These are phyloP conservation scores for Diplolepis rosae DNA, from an alignment of 2,888 invertebrate species.

Conservation along the genomic window DNA sequence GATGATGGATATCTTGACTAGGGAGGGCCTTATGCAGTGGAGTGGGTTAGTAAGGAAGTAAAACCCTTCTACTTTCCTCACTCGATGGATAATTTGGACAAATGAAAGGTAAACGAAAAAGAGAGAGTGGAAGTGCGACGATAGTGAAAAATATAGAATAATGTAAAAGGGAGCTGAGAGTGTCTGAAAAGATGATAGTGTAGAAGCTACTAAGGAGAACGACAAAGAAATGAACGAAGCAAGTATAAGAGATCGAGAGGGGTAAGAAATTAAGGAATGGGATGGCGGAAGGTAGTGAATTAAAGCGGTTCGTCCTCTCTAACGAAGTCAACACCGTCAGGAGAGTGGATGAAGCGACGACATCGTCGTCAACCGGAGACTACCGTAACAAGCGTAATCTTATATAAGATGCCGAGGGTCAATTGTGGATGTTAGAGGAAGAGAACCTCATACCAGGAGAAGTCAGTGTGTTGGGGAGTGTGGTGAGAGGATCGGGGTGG, in stretches of 20 bases:
- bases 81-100: conserved; percentile 25
- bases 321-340: conserved; percentile 63
- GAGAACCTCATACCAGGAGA: conserved; percentile 30
- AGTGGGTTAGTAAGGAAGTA: not conserved
- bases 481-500: too few species aligned
- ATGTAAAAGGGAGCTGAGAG: conserved; percentile 30
- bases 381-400: conserved; percentile 69
- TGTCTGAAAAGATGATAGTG: conserved; percentile 32
- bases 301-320: conserved; percentile 63
- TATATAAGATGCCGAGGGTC: conserved; percentile 59
- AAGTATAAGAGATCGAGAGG: conserved; percentile 25
- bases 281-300: conserved; percentile 56
- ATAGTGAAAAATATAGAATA: conserved; percentile 26
- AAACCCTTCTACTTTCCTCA: not conserved
- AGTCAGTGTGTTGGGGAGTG: too few species aligned
- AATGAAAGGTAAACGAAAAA: conserved; percentile 37
- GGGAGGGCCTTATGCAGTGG: conserved; percentile 36
- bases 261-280: conserved; percentile 36
- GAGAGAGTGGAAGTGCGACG: not conserved
- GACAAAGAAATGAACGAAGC: conserved; percentile 6
- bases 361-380: conserved; percentile 53
- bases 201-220: conserved; percentile 35
- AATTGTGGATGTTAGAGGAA: conserved; percentile 41
- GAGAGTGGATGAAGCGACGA: conserved; percentile 40
- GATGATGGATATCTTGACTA: conserved; percentile 65